Conservation (phyloP, 1,140 invertebrate species). For the Drosophila saltans region DNA sequence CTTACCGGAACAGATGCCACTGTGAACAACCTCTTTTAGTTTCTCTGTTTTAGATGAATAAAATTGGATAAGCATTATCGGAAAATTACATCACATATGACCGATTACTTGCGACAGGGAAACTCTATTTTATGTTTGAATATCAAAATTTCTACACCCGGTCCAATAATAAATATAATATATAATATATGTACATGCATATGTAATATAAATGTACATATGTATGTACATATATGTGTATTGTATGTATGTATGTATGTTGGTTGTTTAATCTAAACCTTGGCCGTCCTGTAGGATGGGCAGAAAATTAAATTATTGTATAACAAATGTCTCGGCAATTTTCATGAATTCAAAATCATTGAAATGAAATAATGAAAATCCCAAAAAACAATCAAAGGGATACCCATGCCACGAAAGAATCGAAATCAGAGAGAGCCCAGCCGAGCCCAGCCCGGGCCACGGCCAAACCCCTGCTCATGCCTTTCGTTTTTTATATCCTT, state of each 20-base stretch:
- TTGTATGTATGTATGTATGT: background rate
- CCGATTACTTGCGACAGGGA: too few relatives aligned
- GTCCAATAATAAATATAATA: conserved; percentile 4
- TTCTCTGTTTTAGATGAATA: background rate
- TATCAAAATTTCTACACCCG: conserved; percentile 6
- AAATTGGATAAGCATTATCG: background rate
- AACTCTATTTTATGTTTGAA: background rate
- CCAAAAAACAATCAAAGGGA: conserved; percentile 80
- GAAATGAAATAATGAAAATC: conserved; percentile 81
- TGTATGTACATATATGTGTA: too few relatives aligned
- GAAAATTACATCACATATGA: background rate
- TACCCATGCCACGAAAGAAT: conserved; percentile 45
- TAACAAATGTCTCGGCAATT: conserved; percentile 77
- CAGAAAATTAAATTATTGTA: conserved; percentile 76
- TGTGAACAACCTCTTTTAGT: too few relatives aligned
- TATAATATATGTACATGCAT: too few relatives aligned
- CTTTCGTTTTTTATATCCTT: conserved; percentile 42
- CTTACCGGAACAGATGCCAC: too few relatives aligned
- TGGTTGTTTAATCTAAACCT: conserved; percentile 38
- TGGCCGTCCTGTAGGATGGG: conserved; percentile 27
- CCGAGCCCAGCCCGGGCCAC: background rate
- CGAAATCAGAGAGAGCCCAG: conserved; percentile 28
- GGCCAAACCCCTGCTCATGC: conserved; percentile 15
- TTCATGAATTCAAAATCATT: conserved; percentile 78
- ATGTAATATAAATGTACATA: too few relatives aligned